Base-by-base conservation (phyloP, 2,797 vertebrate species). In the Tachyglossus aculeatus region DNA sequence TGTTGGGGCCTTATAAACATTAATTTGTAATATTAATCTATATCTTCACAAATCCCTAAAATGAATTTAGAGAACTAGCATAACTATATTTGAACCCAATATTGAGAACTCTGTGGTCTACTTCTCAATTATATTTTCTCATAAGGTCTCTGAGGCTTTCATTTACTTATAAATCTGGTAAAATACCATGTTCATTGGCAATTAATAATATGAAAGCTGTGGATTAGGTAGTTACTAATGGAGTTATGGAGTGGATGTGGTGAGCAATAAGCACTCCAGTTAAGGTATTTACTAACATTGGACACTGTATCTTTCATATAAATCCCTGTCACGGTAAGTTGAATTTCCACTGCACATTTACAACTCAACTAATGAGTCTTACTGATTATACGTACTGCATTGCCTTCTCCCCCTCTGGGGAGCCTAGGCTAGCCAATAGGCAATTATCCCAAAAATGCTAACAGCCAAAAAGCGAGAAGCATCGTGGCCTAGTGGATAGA, bases 351-450 rank as follows among this genome's bases (percentile, higher is more conserved):
- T 6, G n/a, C 24, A 3, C 0, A 1, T 37, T 19, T 29, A 7
- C 4, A 22, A 4, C 29, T 22, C 32, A 45, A 24, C 10, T 2
- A 5, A 5, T 31, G 38, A 44, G n/a, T 58, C 19, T 19, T 24
- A 9, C 4, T 19, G 41, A 6, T 8, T 33, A 4, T 44, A 18
- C 40, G 15, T 5, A 29, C 13, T 7, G 36, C 18, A 11, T 1
- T 7, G 7, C 2, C 33, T 3, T 5, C 2, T 9, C 18, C 13
- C 18, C 6, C 11, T n/a, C 1, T 0, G 2, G 45, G 19, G 21
- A 22, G 14, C 4, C 2, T 14, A 11, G 19, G 9, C 44, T 36
- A 9, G 29, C 9, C 7, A 5, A 12, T 6, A 5, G 14, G n/a
- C 29, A 36, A 9, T n/a, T n/a, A n/a, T n/a, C n/a, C n/a, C n/a